Percentiles rank a stretch among this genome's conserved stretches.
Conservation (phyloP, 2,888 invertebrate species). For the Sphaerophoria rueppellii region DNA sequence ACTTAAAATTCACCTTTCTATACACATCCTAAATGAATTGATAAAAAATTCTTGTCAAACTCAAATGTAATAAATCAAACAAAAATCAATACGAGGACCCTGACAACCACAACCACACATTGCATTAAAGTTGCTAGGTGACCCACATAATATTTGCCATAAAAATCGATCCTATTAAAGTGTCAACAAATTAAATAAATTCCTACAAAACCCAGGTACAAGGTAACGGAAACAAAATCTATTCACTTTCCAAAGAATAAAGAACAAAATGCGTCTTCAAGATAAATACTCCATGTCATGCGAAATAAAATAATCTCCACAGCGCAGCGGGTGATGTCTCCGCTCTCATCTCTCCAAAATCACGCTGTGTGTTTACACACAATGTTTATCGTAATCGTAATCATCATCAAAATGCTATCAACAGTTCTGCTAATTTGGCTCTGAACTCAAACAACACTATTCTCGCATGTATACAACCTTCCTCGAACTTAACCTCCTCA, state of each 20-base stretch:
- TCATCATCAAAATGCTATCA: conserved; percentile 66
- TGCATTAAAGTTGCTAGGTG: too few species aligned
- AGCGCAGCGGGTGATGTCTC: conserved; percentile 31
- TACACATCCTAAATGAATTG: too few species aligned
- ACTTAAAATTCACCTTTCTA: too few species aligned
- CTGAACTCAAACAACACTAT: conserved; percentile 18
- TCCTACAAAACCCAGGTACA: neutral
- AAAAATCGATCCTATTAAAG: conserved; percentile 9
- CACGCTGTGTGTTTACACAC: conserved; percentile 42
- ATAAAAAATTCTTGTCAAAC: too few species aligned
- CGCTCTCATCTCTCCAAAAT: conserved; percentile 23
- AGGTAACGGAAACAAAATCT: neutral
- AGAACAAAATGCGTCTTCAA: conserved; percentile 3
- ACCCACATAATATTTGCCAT: too few species aligned
- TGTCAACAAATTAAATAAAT: neutral
- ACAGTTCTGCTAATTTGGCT: conserved; percentile 57
- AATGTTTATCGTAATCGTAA: conserved; percentile 29
- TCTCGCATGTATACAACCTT: conserved; percentile 9
- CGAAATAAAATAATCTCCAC: conserved; percentile 17
- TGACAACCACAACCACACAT: too few species aligned
- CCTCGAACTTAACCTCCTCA: conserved; percentile 11
- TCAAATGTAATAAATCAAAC: too few species aligned
- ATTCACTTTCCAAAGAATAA: conserved; percentile 4
- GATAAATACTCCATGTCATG: conserved; percentile 4
- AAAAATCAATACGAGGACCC: too few species aligned